Evolutionary conservation across 2,888 invertebrate genomes (phyloP).

Genomic region (Sympetrum striolatum): DNA sequence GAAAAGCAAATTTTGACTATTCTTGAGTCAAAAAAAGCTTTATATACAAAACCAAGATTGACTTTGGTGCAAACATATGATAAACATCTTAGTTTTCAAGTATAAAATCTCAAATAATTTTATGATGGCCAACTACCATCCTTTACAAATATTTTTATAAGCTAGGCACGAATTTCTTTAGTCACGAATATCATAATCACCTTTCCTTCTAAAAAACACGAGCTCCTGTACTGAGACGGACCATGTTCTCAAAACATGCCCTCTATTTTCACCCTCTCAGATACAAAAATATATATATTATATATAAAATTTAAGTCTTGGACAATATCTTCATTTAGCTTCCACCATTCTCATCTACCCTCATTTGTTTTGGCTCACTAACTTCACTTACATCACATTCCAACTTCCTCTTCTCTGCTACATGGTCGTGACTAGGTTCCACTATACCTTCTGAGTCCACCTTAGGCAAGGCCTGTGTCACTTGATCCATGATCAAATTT

Average conservation of each 20-base stretch:
- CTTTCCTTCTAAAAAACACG: not conserved
- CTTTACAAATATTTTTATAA: slow-evolving; percentile 9
- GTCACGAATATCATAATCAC: slow-evolving; percentile 18
- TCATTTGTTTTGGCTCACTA: slow-evolving; percentile 32
- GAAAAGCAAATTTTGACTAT: slow-evolving; percentile 4
- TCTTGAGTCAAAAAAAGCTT: not conserved
- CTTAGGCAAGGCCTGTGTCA: slow-evolving; percentile 24
- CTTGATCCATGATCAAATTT: slow-evolving; percentile 38
- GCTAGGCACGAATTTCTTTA: slow-evolving; percentile 28
- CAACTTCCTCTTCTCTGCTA: slow-evolving; percentile 18
- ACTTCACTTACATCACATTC: slow-evolving; percentile 34
- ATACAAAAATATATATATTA: slow-evolving; percentile 35
- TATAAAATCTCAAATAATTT: slow-evolving; percentile 37
- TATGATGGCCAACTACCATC: slow-evolving; percentile 7
- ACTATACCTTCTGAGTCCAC: slow-evolving; percentile 16
- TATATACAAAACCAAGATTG: not conserved
- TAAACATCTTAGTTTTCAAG: not conserved
- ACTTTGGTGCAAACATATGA: not conserved
- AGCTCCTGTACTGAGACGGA: not conserved
- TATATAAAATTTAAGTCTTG: slow-evolving; percentile 10
- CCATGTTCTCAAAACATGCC: slow-evolving; percentile 2
- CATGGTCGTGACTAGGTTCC: slow-evolving; percentile 25
- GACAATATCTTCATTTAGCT: slow-evolving; percentile 10
- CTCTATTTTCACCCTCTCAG: slow-evolving; percentile 14
- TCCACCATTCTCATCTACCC: slow-evolving; percentile 30